These are phyloP conservation scores for Vultur gryphus DNA, from an alignment of 2,797 vertebrate genomes.

Conservation along the genomic window DNA sequence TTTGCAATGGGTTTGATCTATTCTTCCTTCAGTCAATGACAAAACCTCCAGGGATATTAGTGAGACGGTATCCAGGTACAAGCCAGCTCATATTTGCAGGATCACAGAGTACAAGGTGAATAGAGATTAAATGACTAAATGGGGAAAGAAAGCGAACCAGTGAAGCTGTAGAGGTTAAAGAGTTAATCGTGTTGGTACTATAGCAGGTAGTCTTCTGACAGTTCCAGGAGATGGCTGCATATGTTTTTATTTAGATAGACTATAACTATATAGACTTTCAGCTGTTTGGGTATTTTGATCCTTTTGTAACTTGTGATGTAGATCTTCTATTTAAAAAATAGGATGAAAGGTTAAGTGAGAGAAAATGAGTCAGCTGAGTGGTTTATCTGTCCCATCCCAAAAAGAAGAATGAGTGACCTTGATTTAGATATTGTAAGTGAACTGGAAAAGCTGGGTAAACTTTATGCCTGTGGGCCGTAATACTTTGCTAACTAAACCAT, in stretches of 20 bases:
- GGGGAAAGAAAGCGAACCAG: not conserved
- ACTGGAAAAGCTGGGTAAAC: not conserved
- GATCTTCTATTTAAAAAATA: not conserved
- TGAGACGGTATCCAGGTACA: not conserved
- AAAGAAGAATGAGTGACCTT: not conserved
- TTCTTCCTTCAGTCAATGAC: not conserved
- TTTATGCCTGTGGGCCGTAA: not conserved
- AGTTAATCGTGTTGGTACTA: not conserved
- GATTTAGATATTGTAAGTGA: not conserved
- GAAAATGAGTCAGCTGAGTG: not conserved
- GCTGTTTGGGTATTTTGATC: constrained; percentile 15
- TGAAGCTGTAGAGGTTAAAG: not conserved
- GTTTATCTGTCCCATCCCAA: not conserved
- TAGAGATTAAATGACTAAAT: not conserved
- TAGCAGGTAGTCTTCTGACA: not conserved
- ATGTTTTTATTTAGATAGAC: constrained; percentile 56
- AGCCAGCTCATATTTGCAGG: not conserved
- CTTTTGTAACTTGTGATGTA: not conserved
- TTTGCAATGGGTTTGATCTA: not conserved
- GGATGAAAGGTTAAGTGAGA: not conserved
- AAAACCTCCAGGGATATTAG: not conserved
- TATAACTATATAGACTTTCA: constrained; percentile 37
- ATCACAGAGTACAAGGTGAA: not conserved
- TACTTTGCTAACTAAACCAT: not conserved
- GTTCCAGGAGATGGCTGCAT: constrained; percentile 36